Base-by-base conservation (phyloP, 2,113 vertebrate species). In the Stomatorhinus ivindoensis region DNA sequence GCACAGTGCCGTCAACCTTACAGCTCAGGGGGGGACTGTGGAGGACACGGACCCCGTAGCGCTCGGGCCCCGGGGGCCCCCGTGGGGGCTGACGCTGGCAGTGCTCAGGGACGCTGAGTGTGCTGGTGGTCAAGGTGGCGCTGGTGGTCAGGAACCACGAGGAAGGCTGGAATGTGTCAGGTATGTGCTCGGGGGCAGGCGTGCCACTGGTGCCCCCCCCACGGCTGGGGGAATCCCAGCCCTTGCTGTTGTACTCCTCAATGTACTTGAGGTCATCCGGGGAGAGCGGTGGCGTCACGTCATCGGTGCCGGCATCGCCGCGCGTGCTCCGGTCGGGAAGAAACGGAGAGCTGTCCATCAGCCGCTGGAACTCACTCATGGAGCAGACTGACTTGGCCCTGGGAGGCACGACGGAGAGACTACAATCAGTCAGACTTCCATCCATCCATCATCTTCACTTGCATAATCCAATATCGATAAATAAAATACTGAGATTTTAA, bases 181-280 rank as follows among this genome's bases (percentile, higher is more conserved):
- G 87, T 86, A 90, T 1, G 11, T 86, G 91, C 86, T 95, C 96
- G 0, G 95, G 89, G 3, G 93, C 94, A 44, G 95, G 94, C 0
- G 61, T 39, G 4, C 91, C 91, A 46, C 94, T 83, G 91, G 92
- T 35, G 0, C 90, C 91, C 53, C 94, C 90, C 44, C 91, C 85
- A 92, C 53, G 61, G 27, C 94, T 89, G 1, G 94, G 93, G 90
- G 97, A 97, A 89, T 97, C 98, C 98, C 98, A 99, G 91, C 95
- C 97, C 93, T 97, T 98, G 90, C 96, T 97, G 92, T 95, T 95
- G 93, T 99, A 99, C 94, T 99, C 98, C 93, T 99, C 98, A 0
- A 99, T 99, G 94, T 99, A 99, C 93, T 99, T 99, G 91, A 99
- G 96, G 93, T 99, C 98, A 55, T 99, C 98, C 0, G 98, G 98